Evolutionary conservation across 2,113 vertebrate species (phyloP).

Genomic region (Chamaea fasciata): DNA sequence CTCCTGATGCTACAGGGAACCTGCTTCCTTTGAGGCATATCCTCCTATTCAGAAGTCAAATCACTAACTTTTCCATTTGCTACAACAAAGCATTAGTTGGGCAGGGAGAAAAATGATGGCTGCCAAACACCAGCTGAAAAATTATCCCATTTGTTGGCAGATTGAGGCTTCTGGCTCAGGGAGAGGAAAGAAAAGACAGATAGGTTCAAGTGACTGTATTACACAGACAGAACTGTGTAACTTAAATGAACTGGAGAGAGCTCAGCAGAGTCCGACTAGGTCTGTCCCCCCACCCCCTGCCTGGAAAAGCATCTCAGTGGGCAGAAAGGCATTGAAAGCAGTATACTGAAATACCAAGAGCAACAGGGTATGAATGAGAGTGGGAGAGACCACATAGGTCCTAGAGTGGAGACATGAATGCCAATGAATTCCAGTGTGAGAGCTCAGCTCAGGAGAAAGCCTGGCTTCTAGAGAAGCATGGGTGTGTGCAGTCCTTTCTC

Average conservation of each 20-base stretch:
- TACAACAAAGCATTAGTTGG: conserved; percentile 36
- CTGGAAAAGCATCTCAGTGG: conserved; percentile 30
- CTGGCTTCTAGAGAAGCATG: background rate
- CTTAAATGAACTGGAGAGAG: conserved; percentile 55
- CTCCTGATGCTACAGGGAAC: conserved; percentile 30
- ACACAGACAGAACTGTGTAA: conserved; percentile 50
- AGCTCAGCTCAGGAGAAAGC: background rate
- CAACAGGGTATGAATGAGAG: conserved; percentile 1
- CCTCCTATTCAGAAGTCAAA: conserved; percentile 37
- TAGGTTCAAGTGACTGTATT: conserved; percentile 50
- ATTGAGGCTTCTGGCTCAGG: conserved; percentile 35
- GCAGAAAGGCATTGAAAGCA: conserved; percentile 6
- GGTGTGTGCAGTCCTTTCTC: background rate
- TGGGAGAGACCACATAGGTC: background rate
- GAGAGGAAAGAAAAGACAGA: conserved; percentile 58
- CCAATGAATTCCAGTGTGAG: background rate
- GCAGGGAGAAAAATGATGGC: conserved; percentile 39
- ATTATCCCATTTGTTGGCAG: conserved; percentile 57
- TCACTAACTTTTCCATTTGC: conserved; percentile 54
- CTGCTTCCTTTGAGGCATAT: conserved; percentile 49
- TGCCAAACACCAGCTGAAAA: conserved; percentile 60
- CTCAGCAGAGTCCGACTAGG: background rate
- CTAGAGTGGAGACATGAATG: background rate
- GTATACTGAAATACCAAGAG: conserved; percentile 1
- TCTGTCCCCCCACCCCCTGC: background rate